phyloP scores from a whole-genome alignment of 2,113 vertebrate genomes.

The Falcunculus frontatus region DNA sequence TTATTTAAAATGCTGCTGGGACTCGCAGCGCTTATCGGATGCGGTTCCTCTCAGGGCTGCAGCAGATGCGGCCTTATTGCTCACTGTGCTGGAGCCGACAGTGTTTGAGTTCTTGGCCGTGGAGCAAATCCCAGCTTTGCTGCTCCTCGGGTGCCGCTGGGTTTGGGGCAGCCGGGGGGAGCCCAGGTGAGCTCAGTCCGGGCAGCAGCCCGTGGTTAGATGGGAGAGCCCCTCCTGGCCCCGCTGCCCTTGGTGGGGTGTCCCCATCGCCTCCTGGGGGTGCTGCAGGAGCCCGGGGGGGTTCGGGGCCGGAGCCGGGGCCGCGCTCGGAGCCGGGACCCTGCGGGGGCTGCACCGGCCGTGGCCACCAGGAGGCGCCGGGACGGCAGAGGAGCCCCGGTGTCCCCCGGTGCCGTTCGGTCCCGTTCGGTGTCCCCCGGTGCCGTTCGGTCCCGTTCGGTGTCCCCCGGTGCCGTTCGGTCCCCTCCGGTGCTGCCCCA shows the following conservation, averaged over 20 bases:
- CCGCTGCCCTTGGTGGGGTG: too few species aligned
- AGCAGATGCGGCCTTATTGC: rapidly evolving
- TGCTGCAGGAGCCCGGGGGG: background rate
- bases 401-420: too few species aligned
- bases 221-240: background rate
- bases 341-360: background rate
- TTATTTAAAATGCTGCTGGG: background rate
- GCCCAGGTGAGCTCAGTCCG: rapidly evolving
- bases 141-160: background rate
- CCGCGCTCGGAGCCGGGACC: background rate
- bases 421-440: background rate
- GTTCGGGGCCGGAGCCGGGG: too few species aligned
- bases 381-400: background rate
- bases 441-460: background rate
- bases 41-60: background rate
- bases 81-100: rapidly evolving
- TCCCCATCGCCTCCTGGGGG: background rate
- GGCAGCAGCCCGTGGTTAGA: rapidly evolving
- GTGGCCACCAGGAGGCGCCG: background rate
- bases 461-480: too few species aligned
- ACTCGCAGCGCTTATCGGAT: rapidly evolving
- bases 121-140: rapidly evolving
- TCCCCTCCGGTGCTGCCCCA: background rate
- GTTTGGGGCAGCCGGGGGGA: rapidly evolving
- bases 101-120: rapidly evolving